phyloP scores from a whole-genome alignment of 1,140 invertebrate species.

The Conus betulinus region DNA sequence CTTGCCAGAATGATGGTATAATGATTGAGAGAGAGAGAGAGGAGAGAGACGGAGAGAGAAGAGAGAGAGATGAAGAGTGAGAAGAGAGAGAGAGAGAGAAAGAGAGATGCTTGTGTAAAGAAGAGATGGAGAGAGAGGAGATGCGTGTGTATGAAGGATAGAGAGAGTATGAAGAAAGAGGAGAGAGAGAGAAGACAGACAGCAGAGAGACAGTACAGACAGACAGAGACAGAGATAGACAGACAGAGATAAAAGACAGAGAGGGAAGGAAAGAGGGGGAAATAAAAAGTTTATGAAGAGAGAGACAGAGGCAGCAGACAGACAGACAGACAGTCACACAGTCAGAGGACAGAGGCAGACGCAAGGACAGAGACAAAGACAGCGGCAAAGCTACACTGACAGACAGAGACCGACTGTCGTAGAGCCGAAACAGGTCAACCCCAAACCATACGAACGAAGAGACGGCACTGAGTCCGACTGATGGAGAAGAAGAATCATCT shows the following conservation, averaged over 20 bases:
- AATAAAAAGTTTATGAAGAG: neutral
- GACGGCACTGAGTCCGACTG: too few species aligned
- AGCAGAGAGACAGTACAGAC: neutral
- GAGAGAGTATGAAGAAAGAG: neutral
- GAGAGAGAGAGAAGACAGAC: neutral
- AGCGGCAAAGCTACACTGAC: too few species aligned
- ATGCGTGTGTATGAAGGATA: neutral
- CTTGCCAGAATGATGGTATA: neutral
- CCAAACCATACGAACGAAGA: too few species aligned
- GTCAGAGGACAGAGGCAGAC: too few species aligned
- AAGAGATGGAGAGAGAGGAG: neutral
- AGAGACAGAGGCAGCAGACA: too few species aligned
- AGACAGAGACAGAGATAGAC: neutral
- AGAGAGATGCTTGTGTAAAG: too few species aligned
- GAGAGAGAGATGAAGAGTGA: neutral
- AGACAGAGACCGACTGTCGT: too few species aligned
- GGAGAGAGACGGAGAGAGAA: slow-evolving; percentile 14
- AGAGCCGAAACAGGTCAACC: too few species aligned
- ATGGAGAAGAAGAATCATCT: too few species aligned
- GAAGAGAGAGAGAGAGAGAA: neutral
- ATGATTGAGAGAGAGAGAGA: slow-evolving; percentile 27
- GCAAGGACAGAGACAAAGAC: too few species aligned
- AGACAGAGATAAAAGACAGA: neutral
- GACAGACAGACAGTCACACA: too few species aligned
- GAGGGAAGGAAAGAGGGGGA: neutral